Evolutionary conservation across 2,797 vertebrate species (phyloP), one percentile per base, ranked within the genome.

Genomic region (Falco biarmicus): DNA sequence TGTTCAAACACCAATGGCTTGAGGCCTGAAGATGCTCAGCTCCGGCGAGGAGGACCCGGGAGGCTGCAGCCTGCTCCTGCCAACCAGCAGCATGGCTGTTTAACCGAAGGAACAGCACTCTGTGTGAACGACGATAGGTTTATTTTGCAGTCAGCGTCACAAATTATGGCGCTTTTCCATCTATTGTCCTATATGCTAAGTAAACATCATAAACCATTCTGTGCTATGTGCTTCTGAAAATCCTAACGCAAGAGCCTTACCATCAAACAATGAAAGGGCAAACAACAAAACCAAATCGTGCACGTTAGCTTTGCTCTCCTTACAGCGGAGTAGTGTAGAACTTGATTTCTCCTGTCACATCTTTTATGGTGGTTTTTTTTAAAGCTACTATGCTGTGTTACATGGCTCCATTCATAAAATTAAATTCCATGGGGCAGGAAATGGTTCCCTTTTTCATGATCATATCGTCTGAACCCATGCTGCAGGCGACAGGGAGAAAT

Each of bases 101-200:
- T 95, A 82, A 82, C 73, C 89, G 92, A 75, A 70, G 73, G 84
- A 89, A 88, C 84, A 93, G 83, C 18, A 6, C 63, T 84, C 89
- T 73, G 59, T 79, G 60, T 84, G 92, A 92, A 64, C 1, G 79
- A 95, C 81, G 87, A 81, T 82, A 93, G 76, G 94, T 94, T 96
- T 96, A 87, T 95, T 97, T 86, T 92, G 82, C 82, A 93, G 93
- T 59, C 90, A 88, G 93, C 89, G 32, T 96, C 96, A 96, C 82
- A 92, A 94, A 96, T 93, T 73, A 88, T 97, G 97, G 95, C 91
- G 0, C 15, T 91, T 93, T 88, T 96, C 97, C 96, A 97, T 95
- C 96, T 96, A 96, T 97, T 96, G 96, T 97, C 89, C 95, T 48
- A 96, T 97, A 96, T 79, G 91, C 63, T 96, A 95, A 97, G 89